Conservation (phyloP, 2,888 invertebrate species). For the Blera fallax region DNA sequence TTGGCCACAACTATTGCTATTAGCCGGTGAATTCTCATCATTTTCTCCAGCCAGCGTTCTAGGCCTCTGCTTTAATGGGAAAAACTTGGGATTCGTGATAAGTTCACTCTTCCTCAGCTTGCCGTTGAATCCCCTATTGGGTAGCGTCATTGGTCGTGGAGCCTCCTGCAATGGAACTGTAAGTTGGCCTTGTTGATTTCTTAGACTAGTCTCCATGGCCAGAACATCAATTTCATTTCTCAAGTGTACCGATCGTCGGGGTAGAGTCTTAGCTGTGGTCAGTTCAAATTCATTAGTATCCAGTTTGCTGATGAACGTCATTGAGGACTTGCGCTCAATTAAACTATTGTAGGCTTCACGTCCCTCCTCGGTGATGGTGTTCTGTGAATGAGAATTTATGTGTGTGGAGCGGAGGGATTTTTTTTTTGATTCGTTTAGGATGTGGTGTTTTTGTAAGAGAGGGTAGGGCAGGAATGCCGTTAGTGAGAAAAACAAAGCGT, state of each 20-base stretch:
- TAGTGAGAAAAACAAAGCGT: slow-evolving; percentile 73
- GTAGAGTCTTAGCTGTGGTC: slow-evolving; percentile 78
- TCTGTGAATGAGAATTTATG: slow-evolving; percentile 83
- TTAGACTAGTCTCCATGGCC: slow-evolving; percentile 47
- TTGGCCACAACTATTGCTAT: slow-evolving; percentile 50
- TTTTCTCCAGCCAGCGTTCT: slow-evolving; percentile 59
- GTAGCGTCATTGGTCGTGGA: slow-evolving; percentile 80
- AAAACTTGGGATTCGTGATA: slow-evolving; percentile 65
- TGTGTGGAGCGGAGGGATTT: slow-evolving; percentile 64
- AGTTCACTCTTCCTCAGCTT: slow-evolving; percentile 77
- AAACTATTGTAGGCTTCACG: slow-evolving; percentile 96
- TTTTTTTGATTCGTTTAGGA: slow-evolving; percentile 53
- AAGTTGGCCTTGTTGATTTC: slow-evolving; percentile 67
- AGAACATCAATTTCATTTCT: slow-evolving; percentile 72
- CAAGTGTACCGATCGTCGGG: slow-evolving; percentile 76
- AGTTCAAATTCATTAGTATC: slow-evolving; percentile 79
- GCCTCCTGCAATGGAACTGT: slow-evolving; percentile 77
- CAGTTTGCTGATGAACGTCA: slow-evolving; percentile 77
- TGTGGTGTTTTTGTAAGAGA: slow-evolving; percentile 27
- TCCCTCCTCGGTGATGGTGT: slow-evolving; percentile 92
- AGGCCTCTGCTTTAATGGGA: slow-evolving; percentile 46
- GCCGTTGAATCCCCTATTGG: slow-evolving; percentile 79
- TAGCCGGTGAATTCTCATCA: slow-evolving; percentile 73
- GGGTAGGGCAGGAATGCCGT: slow-evolving; percentile 72
- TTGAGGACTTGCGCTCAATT: slow-evolving; percentile 87